phyloP scores from a whole-genome alignment of 1,140 invertebrate species.

The Drosophila truncata region DNA sequence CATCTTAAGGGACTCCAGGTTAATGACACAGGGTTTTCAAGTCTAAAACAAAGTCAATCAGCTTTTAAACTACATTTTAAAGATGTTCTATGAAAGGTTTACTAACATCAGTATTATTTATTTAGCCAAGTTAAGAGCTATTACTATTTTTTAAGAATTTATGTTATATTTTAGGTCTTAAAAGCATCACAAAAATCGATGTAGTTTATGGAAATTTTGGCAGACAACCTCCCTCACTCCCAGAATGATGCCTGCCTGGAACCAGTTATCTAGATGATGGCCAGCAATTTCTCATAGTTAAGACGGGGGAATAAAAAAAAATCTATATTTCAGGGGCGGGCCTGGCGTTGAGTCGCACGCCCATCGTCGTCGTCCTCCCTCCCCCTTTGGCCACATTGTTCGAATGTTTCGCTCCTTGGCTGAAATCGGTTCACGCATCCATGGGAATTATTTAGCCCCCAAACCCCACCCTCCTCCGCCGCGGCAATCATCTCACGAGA shows the following conservation, averaged over 20 bases:
- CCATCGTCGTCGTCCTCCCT: background rate
- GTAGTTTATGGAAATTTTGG: background rate
- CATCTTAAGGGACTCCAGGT: too few species aligned
- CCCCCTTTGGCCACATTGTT: constrained; percentile 15
- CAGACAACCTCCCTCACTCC: background rate
- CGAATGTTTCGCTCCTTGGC: constrained; percentile 22
- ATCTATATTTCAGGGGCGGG: constrained; percentile 23
- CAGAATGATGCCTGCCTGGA: constrained; percentile 7
- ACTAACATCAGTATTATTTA: too few species aligned
- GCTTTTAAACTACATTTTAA: background rate
- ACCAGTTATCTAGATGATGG: constrained; percentile 31
- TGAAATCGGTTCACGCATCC: constrained; percentile 24
- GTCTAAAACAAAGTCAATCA: background rate
- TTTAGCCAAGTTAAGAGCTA: too few species aligned
- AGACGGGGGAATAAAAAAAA: constrained; percentile 5
- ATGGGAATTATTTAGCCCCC: constrained; percentile 13
- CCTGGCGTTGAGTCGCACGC: constrained; percentile 22
- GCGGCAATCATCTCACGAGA: constrained; percentile 16
- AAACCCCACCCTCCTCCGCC: background rate
- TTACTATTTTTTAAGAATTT: too few species aligned
- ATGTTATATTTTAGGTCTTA: background rate
- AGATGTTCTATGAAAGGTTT: background rate
- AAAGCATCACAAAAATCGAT: background rate
- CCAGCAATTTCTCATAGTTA: constrained; percentile 33
- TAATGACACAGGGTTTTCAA: background rate